Evolutionary conservation across 2,113 vertebrate species (phyloP), one percentile per base, ranked within the genome.

Genomic region (Tiliqua scincoides): DNA sequence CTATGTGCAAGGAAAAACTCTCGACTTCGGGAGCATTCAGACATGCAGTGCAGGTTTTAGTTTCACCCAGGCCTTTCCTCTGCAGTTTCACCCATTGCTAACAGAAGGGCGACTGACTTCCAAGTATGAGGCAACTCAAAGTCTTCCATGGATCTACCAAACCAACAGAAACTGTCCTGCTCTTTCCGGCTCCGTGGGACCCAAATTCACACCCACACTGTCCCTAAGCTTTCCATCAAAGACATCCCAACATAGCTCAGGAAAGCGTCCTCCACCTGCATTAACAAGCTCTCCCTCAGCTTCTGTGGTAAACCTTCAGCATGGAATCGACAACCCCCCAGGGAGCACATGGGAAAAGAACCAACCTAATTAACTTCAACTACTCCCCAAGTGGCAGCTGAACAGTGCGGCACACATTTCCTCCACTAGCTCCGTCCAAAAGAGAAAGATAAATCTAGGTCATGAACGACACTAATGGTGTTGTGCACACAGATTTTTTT

Each of bases 391-490:
- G 74, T 57, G 74, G 57, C 86, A 35, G 67, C 74, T 54, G 67
- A 83, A 68, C 71, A 87, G n/a, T 10, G 30, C 32, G 30, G 57
- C 68, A 52, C 52, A 21, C 30, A 3, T 72, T 80, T 74, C 43
- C 70, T 67, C 68, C 48, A 32, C 12, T 35, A 15, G 40, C 37
- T 61, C 30, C 3, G 32, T 35, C 74, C 73, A 23, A 43, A 61
- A 35, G 25, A 17, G 20, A 62, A 37, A 82, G 48, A 76, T 35
- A 73, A 84, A 84, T 84, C 75, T 88, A 63, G 86, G 86, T 73
- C 86, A 84, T 78, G 82, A 84, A 75, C 35, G 35, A 79, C 82
- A 84, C 59, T 84, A 84, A 88, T 79, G 68, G 76, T 37, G 32
- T 40, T 52, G 35, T 25, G 86, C 57, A 79, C 37, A 79, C n/a